Base-by-base conservation (phyloP, 2,888 invertebrate species). In the Lithosia quadra region DNA sequence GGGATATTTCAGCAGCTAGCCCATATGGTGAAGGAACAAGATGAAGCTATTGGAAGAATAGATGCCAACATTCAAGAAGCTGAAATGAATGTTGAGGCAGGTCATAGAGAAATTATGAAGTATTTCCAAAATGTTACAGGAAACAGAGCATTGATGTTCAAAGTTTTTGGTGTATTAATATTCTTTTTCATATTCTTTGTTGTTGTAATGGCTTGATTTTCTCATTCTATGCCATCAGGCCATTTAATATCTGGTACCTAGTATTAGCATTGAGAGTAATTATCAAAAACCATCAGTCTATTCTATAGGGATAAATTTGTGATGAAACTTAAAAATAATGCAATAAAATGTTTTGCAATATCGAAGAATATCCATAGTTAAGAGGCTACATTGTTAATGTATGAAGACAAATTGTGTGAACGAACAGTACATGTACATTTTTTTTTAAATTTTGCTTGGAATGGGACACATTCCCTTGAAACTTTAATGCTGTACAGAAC, bases 161-260 rank as follows among this genome's bases (percentile, higher is more conserved):
- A 99, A 96, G 97, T 99, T 80, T 99, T 99, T 95, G 99, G 98
- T 66, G 98, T 99, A 74, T 96, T 99, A 67, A 99, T 99, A 96
- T 98, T 99, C 89, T 99, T 99, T 96, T 99, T 99, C 91, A 97
- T 99, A 92, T 98, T 99, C 91, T 99, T 99, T 96, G 98, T 99
- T 89, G 97, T 99, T 81, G 99, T 99, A 94, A 96, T 99, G 96
- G 98, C 99, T 85, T 97, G 95, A 89, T 67, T 60, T 56, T 43
- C 10, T 18, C 21, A 39, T 33, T 33, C 13, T 49, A 39, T 33
- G 22, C 18, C 33, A 62, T 24, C 34, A 57, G 15, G 1, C 22
- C 18, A 28, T 22, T 67, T 33, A 18, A 15, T 57, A 39, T 65
- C n/a, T 36, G 24, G n/a, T 64, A 57, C 33, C 2, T 18, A 53